These are phyloP conservation scores for Littorina saxatilis DNA, from an alignment of 1,140 invertebrate species.

Conservation along the genomic window DNA sequence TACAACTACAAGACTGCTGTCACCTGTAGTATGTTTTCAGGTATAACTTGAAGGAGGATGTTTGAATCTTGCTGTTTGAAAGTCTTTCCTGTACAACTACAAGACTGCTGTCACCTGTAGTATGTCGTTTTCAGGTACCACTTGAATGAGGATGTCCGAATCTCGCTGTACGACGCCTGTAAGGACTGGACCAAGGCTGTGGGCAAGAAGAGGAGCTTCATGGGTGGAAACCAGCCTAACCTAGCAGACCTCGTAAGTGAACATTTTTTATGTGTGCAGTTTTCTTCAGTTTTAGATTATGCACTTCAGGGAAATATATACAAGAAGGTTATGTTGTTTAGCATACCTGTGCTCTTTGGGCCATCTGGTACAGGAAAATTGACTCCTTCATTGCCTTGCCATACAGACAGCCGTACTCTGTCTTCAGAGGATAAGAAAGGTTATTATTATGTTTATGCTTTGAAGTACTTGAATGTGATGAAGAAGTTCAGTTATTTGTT, in stretches of 20 bases:
- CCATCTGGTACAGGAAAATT: no score
- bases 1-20: no score
- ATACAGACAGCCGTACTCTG: no score
- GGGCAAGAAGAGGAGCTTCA: constrained; percentile 83
- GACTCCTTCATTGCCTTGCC: no score
- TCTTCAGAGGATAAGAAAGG: no score
- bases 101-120: no score
- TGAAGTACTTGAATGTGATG: no score
- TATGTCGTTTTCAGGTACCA: constrained; percentile 81
- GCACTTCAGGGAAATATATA: neutral
- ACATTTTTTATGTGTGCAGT: neutral
- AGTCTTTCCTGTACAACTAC: neutral
- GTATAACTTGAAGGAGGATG: constrained; percentile 91
- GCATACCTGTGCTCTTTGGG: neutral
- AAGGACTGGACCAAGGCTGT: constrained; percentile 87
- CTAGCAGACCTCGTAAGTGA: constrained; percentile 87
- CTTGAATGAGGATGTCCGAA: constrained; percentile 91
- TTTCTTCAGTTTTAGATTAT: neutral
- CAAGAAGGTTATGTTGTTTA: neutral
- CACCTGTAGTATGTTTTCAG: constrained; percentile 80
- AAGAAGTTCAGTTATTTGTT: no score
- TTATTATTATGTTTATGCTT: no score
- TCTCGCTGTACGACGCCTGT: constrained; percentile 92
- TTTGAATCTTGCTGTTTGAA: constrained; percentile 88
- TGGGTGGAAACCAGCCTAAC: constrained; percentile 90